These are phyloP conservation scores for Ormyrus rosae DNA, from an alignment of 2,888 invertebrate species.

Conservation along the genomic window DNA sequence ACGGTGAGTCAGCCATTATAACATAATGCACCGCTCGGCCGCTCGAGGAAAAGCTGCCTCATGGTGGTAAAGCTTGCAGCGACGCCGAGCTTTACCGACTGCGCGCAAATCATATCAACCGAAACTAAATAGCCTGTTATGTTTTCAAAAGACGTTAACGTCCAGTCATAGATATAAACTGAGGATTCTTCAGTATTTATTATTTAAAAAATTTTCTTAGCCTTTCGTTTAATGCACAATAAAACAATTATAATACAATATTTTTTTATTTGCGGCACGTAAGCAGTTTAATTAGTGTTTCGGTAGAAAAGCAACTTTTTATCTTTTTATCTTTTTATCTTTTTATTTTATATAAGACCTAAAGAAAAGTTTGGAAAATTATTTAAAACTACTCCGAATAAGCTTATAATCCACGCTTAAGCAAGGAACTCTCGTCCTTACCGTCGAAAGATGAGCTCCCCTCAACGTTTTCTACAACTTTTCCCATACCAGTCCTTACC, in stretches of 20 bases:
- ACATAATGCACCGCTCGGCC: background rate
- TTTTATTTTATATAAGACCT: too few relatives aligned
- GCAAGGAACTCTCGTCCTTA: slow-evolving; percentile 21
- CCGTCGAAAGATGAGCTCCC: background rate
- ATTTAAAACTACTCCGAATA: background rate
- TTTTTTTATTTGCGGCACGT: too few relatives aligned
- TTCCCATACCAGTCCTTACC: background rate
- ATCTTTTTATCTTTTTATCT: too few relatives aligned
- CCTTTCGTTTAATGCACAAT: too few relatives aligned
- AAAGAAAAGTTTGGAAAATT: background rate
- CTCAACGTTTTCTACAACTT: background rate
- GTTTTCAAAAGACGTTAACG: too few relatives aligned
- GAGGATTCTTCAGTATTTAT: too few relatives aligned
- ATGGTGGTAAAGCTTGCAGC: background rate
- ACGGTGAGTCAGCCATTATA: slow-evolving; percentile 25
- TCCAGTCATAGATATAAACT: too few relatives aligned
- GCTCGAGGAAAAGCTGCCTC: background rate
- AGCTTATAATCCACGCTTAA: background rate
- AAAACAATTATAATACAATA: too few relatives aligned
- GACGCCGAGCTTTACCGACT: slow-evolving; percentile 23
- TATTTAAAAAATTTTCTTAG: too few relatives aligned
- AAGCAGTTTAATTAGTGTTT: too few relatives aligned
- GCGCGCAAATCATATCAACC: background rate
- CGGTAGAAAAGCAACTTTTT: too few relatives aligned
- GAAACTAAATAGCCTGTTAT: too few relatives aligned